These are phyloP conservation scores for Phainopepla nitens DNA, from an alignment of 2,113 vertebrate species.

Conservation along the genomic window DNA sequence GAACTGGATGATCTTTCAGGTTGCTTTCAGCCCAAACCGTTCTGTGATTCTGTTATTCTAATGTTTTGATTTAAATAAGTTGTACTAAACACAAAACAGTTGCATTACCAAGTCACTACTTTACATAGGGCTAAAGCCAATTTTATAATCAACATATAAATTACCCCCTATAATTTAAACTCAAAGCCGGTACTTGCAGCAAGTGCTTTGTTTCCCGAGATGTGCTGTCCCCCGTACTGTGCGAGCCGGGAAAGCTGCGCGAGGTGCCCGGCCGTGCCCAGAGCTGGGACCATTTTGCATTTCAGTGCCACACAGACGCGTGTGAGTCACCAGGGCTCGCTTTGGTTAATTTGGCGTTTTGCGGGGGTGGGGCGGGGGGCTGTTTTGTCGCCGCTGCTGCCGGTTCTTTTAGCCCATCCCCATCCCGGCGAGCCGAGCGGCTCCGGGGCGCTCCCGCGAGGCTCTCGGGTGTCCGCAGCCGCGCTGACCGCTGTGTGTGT, in stretches of 20 bases:
- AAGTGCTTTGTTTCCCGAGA: not conserved
- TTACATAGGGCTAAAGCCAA: not conserved
- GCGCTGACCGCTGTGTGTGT: not conserved
- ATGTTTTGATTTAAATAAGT: not conserved
- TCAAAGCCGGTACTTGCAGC: not conserved
- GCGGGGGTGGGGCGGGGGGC: too few relatives aligned
- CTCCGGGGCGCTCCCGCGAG: not conserved
- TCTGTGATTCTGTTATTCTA: not conserved
- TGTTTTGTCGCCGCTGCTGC: accelerated
- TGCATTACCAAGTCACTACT: not conserved
- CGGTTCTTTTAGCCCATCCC: not conserved
- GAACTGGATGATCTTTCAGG: too few relatives aligned
- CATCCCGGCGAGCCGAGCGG: not conserved
- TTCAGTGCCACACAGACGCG: not conserved
- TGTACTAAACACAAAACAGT: not conserved
- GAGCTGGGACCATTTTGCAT: too few relatives aligned
- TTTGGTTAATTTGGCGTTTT: not conserved
- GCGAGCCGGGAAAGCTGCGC: accelerated
- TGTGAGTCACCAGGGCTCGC: accelerated
- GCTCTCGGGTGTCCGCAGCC: not conserved
- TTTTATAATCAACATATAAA: not conserved
- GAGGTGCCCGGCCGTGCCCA: accelerated
- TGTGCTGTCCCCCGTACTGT: accelerated
- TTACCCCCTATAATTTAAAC: not conserved
- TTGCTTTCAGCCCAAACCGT: not conserved